These are phyloP conservation scores for Drosophila obscura DNA, from an alignment of 1,140 invertebrate genomes.

Conservation along the genomic window DNA sequence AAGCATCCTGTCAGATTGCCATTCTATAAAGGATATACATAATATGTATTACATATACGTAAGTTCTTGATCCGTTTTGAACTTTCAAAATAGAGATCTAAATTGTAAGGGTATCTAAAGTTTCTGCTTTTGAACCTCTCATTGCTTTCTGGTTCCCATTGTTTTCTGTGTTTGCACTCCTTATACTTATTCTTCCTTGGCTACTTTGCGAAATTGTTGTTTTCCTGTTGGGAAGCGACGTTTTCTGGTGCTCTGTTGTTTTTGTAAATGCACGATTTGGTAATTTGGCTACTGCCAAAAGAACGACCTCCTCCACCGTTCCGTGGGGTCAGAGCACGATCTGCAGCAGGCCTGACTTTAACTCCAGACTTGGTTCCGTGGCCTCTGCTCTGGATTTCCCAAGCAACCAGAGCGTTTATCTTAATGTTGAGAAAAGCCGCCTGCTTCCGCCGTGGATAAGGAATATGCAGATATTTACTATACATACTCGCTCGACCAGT, in stretches of 20 bases:
- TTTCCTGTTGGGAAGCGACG: constrained; percentile 47
- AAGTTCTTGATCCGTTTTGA: too few relatives aligned
- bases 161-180: constrained; percentile 13
- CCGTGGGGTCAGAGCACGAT: constrained; percentile 59
- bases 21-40: too few relatives aligned
- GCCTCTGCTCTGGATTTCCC: constrained; percentile 44
- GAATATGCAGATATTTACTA: constrained; percentile 5
- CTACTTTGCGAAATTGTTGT: constrained; percentile 67
- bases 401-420: constrained; percentile 30
- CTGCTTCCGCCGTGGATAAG: constrained; percentile 31
- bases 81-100: too few relatives aligned
- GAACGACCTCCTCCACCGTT: constrained; percentile 47
- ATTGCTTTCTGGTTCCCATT: neutral
- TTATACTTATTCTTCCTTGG: constrained; percentile 21
- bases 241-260: constrained; percentile 9
- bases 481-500: constrained; percentile 45
- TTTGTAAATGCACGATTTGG: constrained; percentile 65
- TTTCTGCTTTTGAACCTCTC: too few relatives aligned
- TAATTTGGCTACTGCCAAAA: constrained; percentile 68
- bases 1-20: neutral
- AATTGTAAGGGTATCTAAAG: too few relatives aligned
- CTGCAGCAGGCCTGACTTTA: constrained; percentile 49
- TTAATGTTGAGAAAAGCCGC: constrained; percentile 26
- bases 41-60: too few relatives aligned
- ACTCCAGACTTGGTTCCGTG: constrained; percentile 4